phyloP scores from a whole-genome alignment of 2,113 vertebrate species.

The Entosphenus tridentatus region DNA sequence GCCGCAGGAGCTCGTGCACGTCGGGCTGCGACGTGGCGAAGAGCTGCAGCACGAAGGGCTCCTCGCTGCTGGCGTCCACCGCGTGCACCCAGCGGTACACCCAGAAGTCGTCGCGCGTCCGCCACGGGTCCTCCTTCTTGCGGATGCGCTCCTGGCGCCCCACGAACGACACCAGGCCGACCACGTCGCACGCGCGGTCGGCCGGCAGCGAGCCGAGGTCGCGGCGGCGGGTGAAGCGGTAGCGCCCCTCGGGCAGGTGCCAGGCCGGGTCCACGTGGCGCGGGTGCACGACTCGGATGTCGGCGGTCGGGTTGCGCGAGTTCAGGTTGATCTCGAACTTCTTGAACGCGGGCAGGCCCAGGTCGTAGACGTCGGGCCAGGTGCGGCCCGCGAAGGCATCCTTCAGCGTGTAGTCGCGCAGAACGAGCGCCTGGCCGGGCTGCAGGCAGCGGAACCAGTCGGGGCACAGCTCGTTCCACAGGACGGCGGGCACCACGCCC shows the following conservation, averaged over 20 bases:
- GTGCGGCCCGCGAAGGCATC: constrained; percentile 14
- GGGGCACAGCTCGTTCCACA: constrained; percentile 62
- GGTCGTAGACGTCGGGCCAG: constrained; percentile 13
- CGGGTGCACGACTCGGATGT: constrained; percentile 18
- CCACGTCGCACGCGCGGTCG: constrained; percentile 42
- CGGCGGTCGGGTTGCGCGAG: constrained; percentile 26
- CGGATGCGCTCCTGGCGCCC: constrained; percentile 47
- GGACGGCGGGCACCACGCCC: constrained; percentile 50
- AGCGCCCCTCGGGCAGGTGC: constrained; percentile 13
- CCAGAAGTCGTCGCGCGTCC: constrained; percentile 45
- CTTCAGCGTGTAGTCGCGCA: constrained; percentile 48
- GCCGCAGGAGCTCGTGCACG: constrained; percentile 18
- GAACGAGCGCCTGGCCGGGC: constrained; percentile 43
- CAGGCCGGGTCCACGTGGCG: constrained; percentile 13
- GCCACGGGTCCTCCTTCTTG: constrained; percentile 26
- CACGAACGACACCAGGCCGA: constrained; percentile 60
- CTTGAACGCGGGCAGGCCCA: background rate
- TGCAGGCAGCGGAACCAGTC: constrained; percentile 54
- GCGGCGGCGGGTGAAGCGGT: constrained; percentile 19
- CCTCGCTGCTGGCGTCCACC: constrained; percentile 41
- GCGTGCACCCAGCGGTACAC: constrained; percentile 59
- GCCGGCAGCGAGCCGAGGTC: constrained; percentile 25
- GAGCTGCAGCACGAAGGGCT: constrained; percentile 55
- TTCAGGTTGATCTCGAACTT: constrained; percentile 29
- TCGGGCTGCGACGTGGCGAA: constrained; percentile 72